A percentile compares a stretch with the other conserved stretches of the same genome.
Evolutionary conservation across 2,797 vertebrate species (phyloP).

Genomic region (Artibeus lituratus): DNA sequence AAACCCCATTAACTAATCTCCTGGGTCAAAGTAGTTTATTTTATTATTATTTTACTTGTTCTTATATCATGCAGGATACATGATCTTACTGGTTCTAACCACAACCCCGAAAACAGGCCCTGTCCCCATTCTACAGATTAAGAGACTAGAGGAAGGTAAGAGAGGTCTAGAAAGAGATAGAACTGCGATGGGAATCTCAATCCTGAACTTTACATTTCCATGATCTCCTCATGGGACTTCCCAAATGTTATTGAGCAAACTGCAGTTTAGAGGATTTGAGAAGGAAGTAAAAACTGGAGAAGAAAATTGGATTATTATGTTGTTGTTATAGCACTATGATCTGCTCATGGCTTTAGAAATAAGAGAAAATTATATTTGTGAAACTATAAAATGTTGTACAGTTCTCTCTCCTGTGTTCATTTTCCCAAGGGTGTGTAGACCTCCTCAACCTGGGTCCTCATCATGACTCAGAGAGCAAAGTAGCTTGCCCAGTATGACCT

Average conservation of each 20-base stretch:
- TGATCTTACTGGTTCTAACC: neutral
- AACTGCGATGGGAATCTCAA: neutral
- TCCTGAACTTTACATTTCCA: neutral
- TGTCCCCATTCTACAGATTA: neutral
- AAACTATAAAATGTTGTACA: neutral
- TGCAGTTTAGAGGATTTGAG: neutral
- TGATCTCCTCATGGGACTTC: neutral
- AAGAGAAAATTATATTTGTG: neutral
- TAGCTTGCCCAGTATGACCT: constrained; percentile 55
- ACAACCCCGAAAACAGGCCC: neutral
- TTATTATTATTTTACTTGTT: neutral
- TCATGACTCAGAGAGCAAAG: constrained; percentile 67
- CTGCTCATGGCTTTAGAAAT: neutral
- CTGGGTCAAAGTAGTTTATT: neutral
- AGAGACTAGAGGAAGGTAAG: neutral
- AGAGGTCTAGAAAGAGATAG: neutral
- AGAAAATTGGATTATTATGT: neutral
- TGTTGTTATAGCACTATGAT: neutral
- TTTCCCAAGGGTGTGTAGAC: constrained; percentile 33
- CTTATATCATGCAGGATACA: neutral
- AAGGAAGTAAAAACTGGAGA: neutral
- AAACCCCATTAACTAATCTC: neutral
- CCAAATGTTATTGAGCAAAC: neutral
- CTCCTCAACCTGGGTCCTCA: constrained; percentile 10
- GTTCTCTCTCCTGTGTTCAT: neutral